phyloP scores from a whole-genome alignment of 2,113 vertebrate species.

The Bubo blakistoni region DNA sequence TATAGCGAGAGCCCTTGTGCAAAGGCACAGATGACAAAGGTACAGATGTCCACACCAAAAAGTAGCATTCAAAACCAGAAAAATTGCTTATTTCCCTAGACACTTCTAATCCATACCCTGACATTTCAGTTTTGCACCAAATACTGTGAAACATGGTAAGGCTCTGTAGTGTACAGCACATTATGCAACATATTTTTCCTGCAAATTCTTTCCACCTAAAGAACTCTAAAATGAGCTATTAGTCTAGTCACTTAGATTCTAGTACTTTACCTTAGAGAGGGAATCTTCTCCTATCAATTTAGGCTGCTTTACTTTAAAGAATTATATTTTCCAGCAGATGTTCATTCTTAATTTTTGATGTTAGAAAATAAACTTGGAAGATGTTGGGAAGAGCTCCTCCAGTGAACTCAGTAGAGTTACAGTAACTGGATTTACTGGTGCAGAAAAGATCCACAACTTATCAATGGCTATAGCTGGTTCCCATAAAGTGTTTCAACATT shows the following conservation, averaged over 20 bases:
- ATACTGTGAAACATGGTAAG: neutral
- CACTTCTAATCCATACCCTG: neutral
- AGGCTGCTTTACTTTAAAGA: neutral
- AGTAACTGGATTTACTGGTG: neutral
- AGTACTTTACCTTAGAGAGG: neutral
- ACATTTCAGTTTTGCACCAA: neutral
- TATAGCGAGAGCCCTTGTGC: neutral
- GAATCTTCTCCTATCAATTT: neutral
- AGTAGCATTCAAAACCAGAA: neutral
- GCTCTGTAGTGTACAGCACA: neutral
- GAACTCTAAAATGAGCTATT: neutral
- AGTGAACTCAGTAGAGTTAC: neutral
- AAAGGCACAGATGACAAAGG: neutral
- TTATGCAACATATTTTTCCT: neutral
- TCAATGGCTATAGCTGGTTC: neutral
- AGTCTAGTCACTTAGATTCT: neutral
- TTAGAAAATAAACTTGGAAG: neutral
- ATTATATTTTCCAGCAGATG: neutral
- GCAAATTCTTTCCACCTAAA: neutral
- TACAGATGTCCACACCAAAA: neutral
- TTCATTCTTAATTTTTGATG: neutral
- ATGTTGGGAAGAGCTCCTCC: neutral
- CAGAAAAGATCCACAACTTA: neutral
- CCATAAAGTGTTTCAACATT: neutral
- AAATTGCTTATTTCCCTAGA: neutral